Base-by-base conservation (phyloP, 1,140 invertebrate species). In the Panagrolaimus sp. region DNA sequence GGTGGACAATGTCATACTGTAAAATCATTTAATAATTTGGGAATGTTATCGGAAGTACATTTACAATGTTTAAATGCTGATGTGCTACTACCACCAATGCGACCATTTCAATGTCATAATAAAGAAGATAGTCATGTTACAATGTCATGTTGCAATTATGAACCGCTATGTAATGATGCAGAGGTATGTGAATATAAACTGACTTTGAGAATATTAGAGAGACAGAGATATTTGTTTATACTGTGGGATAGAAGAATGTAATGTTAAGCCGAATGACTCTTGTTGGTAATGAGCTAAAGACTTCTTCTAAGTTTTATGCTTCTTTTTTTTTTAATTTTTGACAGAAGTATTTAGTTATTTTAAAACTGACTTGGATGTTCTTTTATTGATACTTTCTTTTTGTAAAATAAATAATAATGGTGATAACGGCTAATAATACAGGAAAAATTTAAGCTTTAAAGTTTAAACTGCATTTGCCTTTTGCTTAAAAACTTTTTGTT, bases 21-120 rank as follows among this genome's bases (percentile, higher is more conserved):
- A 14, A 20, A 51, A 46, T 16, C 38, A 3, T 14, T 23, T 9
- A 38, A 68, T 11, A 44, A 68, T 14, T 5, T 27, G 14, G 66
- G 47, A 2, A 23, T 8, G 14, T 11, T 31, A 8, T 2, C 11
- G n/a, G 68, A 46, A 16, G 51, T 45, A 9, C 57, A 51, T 42
- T 42, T 66, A 16, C 16, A 48, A 47, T 51, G 31, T 9, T 38
- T 69, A 11, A 38, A 66, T 13, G 27, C 9, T 14, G 68, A 71
- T 16, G 31, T 66, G n/a, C n/a, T 76, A 3, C 8, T 74, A 14
- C 74, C 74, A 5, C 61, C 65, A 20, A 66, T 75, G n/a, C 57
- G 66, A 42, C 74, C 74, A 14, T 74, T 76, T 31, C 20, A 79
- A 9, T 76, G 74, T 51, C 42, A 75, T 44, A 78, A 47, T n/a